Base-by-base conservation (phyloP, 2,888 invertebrate genomes). In the Neoaliturus tenellus region DNA sequence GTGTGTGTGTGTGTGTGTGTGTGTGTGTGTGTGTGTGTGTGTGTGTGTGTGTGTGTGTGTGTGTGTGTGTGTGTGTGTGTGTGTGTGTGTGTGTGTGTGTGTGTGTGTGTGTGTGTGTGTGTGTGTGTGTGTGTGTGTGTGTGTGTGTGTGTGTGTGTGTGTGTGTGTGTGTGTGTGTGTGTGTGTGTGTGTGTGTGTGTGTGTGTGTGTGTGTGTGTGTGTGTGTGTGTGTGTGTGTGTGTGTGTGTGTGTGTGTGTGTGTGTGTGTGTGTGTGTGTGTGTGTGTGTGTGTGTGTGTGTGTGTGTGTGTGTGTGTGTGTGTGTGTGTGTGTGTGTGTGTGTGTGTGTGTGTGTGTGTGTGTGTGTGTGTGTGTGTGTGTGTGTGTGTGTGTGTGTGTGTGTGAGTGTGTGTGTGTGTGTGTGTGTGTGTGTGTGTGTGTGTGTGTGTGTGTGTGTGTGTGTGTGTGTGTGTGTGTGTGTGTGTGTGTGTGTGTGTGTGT, bases 61-160 rank as follows among this genome's bases (percentile, higher is more conserved):
- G 41, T 73, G 41, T 73, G 73, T 73, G 73, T 73, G 73, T 73
- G 73, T 73, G 73, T 73, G 73, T 73, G 73, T 73, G 73, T 73
- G 73, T 73, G 73, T 73, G 73, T 73, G 73, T 73, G 73, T 73
- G 73, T 73, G 73, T 67, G 73, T 73, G 73, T 71, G 31, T 69
- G 69, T 69, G 28, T 69, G 69, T 69, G 28, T 28, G 69, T 69
- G 28, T 28, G 69, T 69, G 69, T 69, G 69, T 69, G 28, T 69
- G 69, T 69, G 28, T 69, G 69, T 69, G 69, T 69, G 69, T 69
- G 69, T 69, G 69, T 69, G 69, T 69, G 69, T 69, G 69, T 69
- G 69, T 69, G 69, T 69, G 69, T 69, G 69, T 69, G 69, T 69
- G 69, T 39, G 33, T 51, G 51, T 51, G 51, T 51, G 51, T 51